Conservation (phyloP, 2,797 vertebrate genomes). For the Apogon talboti region DNA sequence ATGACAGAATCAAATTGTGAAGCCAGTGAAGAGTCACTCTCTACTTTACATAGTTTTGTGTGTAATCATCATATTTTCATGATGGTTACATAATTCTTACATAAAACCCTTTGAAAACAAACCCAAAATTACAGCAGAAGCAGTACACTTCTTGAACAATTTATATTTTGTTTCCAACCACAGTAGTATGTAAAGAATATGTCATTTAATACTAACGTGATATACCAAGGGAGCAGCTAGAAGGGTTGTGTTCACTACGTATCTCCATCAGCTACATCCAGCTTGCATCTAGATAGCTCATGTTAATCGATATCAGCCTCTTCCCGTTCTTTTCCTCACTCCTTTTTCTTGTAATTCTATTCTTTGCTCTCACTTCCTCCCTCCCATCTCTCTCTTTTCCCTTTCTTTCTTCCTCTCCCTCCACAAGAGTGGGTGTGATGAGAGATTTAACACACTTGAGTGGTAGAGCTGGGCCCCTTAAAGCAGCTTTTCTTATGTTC, state of each 20-base stretch:
- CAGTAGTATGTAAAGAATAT: constrained; percentile 14
- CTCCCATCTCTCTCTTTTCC: constrained; percentile 7
- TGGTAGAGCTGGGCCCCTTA: constrained; percentile 41
- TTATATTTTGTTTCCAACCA: not conserved
- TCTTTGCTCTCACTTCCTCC: constrained; percentile 40
- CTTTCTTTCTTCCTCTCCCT: constrained; percentile 19
- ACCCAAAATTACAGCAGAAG: too few species aligned
- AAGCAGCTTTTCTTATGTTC: constrained; percentile 54
- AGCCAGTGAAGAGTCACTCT: too few species aligned
- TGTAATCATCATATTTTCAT: too few species aligned
- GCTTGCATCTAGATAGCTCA: constrained; percentile 27
- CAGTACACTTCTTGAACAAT: not conserved
- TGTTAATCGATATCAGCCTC: constrained; percentile 53
- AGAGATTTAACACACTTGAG: constrained; percentile 68
- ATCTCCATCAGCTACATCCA: constrained; percentile 43
- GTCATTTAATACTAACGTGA: constrained; percentile 26
- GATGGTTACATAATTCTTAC: too few species aligned
- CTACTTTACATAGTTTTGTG: too few species aligned
- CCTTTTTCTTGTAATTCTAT: constrained; percentile 55
- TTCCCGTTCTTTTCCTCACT: constrained; percentile 37
- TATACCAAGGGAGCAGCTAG: constrained; percentile 14
- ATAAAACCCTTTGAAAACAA: too few species aligned
- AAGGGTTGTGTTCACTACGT: constrained; percentile 7
- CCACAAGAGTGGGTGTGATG: constrained; percentile 45
- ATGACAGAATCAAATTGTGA: too few species aligned